Base-by-base conservation (phyloP, 2,113 vertebrate species). In the Lagopus leucura region DNA sequence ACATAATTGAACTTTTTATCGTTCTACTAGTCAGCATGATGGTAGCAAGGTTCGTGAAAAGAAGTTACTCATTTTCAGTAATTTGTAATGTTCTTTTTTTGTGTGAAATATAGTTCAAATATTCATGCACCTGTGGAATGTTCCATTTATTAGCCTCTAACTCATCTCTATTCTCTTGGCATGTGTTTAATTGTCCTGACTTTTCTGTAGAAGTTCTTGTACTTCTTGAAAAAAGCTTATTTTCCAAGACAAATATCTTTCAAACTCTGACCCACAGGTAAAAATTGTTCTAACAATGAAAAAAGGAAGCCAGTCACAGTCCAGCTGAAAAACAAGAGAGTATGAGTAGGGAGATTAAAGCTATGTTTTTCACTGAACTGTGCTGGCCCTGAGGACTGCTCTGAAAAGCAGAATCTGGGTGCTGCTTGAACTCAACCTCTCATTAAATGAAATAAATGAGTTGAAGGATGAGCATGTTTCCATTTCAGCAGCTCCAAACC, bases 1-100 rank as follows among this genome's bases (percentile, higher is more conserved):
- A 60, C 69, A 57, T 91, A 91, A 88, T 92, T 86, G 77, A 94
- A 48, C 32, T 61, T 84, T 86, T 82, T 66, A 18, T 86, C 89
- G 50, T 64, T 64, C 34, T 36, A 28, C 90, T 82, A 83, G 93
- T 93, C 95, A 90, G 38, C 86, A 1, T 3, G 67, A 81, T 75
- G 67, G 70, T 86, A 65, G 58, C 28, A 65, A 83, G 11, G 86
- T 85, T 89, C 74, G 85, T 93, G 75, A 86, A 93, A 94, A 66
- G 88, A 86, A 71, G 79, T 71, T 72, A 66, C 73, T 92, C 57
- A 74, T 75, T 70, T 52, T 83, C 89, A 50, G 16, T 43, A 63
- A 82, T 81, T 86, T 75, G 54, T 28, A 60, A 85, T 72, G 61
- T 86, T 57, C 20, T 45, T 20, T 43, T 43, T 47, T 47, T 21